Evolutionary conservation across 2,113 vertebrate species (phyloP).

Genomic region (Corythornis vintsioides): DNA sequence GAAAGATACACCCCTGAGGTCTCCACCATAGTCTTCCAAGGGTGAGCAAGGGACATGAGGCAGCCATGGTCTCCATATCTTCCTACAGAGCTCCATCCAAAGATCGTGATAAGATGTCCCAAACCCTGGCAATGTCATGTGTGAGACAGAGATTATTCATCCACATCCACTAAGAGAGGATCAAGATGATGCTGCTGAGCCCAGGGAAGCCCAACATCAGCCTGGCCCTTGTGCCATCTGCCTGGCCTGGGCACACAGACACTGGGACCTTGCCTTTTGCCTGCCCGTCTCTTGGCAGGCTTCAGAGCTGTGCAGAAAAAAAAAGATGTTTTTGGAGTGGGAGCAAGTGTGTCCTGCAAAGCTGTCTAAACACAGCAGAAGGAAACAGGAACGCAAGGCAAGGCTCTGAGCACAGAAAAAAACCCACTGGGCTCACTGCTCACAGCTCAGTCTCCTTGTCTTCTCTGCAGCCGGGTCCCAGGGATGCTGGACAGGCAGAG

Average conservation of each 20-base stretch:
- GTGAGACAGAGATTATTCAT: neutral
- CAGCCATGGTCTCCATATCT: rapidly evolving
- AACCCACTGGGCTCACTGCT: neutral
- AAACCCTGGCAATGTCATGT: neutral
- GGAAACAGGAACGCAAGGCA: neutral
- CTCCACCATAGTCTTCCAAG: neutral
- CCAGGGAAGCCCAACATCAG: neutral
- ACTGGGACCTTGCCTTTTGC: neutral
- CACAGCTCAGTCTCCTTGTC: neutral
- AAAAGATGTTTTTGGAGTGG: conserved; percentile 21
- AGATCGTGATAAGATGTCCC: rapidly evolving
- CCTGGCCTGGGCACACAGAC: neutral
- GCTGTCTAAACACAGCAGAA: conserved; percentile 54
- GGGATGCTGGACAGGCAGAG: neutral
- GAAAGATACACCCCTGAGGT: neutral
- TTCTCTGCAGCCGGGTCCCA: neutral
- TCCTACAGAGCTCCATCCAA: neutral
- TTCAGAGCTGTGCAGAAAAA: conserved; percentile 26
- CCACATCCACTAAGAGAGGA: neutral
- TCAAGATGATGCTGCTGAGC: neutral
- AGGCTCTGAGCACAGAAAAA: conserved; percentile 9
- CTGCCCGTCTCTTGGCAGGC: neutral
- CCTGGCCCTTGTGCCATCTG: neutral
- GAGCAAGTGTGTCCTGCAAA: conserved; percentile 14
- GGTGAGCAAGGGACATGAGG: neutral